Conservation (phyloP, 2,797 vertebrate species). For the Bradypus variegatus region DNA sequence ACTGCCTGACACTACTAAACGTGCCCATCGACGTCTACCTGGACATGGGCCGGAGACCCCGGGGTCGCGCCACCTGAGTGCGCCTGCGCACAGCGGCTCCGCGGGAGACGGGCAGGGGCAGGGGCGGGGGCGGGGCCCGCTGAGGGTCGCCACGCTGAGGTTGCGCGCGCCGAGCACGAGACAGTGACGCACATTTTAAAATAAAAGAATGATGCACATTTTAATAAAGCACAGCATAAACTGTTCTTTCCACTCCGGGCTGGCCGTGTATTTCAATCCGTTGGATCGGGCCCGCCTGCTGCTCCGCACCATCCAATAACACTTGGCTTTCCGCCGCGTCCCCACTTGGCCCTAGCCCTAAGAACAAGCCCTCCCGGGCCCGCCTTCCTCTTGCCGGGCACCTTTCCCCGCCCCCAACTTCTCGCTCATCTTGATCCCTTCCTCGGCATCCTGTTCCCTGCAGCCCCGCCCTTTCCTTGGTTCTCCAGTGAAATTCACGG, state of each 20-base stretch:
- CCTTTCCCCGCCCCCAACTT: background rate
- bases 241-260: conserved; percentile 57
- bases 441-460: too few species aligned
- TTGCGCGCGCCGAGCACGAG: conserved; percentile 59
- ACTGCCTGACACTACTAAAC: conserved; percentile 74
- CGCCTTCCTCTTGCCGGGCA: background rate
- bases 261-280: conserved; percentile 54
- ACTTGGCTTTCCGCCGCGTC: background rate
- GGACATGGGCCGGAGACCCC: conserved; percentile 68
- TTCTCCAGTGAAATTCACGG: background rate
- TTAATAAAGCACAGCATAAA: conserved; percentile 70
- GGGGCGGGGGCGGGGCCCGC: conserved; percentile 36
- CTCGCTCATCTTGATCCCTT: background rate
- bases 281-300: background rate
- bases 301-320: background rate
- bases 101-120: conserved; percentile 49
- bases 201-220: conserved; percentile 67
- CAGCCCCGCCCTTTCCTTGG: too few species aligned
- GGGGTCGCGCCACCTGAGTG: conserved; percentile 60
- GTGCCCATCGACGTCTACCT: conserved; percentile 76
- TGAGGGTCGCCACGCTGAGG: conserved; percentile 56
- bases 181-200: conserved; percentile 64
- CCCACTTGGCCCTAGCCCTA: background rate
- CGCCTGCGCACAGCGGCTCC: conserved; percentile 16
- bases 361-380: background rate